phyloP scores from a whole-genome alignment of 1,140 invertebrate genomes.

The Drosophila rufa region DNA sequence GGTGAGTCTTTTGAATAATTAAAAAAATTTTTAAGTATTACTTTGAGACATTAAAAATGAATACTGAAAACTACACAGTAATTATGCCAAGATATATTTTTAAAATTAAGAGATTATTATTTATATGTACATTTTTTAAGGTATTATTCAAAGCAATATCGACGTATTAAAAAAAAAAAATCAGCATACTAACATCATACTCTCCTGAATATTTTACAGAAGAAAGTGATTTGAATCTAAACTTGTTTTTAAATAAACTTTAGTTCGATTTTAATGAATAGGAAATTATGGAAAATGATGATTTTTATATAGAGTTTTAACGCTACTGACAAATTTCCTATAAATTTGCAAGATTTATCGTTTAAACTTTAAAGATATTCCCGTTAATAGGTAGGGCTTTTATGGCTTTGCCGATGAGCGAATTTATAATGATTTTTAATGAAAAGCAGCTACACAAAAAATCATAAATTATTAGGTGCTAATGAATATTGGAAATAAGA shows the following conservation, averaged over 20 bases:
- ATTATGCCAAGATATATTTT: too few species aligned
- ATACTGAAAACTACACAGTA: neutral
- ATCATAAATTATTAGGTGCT: constrained; percentile 13
- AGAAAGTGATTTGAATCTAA: neutral
- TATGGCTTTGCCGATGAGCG: neutral
- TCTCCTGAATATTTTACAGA: neutral
- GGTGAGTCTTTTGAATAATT: constrained; percentile 60
- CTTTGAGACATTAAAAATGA: neutral
- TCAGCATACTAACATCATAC: neutral
- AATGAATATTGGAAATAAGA: constrained; percentile 3
- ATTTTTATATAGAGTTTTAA: constrained; percentile 7
- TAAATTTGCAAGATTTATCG: constrained; percentile 10
- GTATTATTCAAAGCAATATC: too few species aligned
- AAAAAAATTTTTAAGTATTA: neutral
- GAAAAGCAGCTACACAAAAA: neutral
- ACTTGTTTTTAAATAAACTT: neutral
- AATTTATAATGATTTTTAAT: constrained; percentile 2
- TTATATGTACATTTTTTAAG: too few species aligned
- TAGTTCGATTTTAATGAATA: neutral
- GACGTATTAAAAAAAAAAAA: neutral
- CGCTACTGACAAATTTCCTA: neutral
- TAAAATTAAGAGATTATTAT: too few species aligned
- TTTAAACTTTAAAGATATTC: neutral
- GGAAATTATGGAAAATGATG: neutral
- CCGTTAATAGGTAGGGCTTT: constrained; percentile 2